Evolutionary conservation across 1,140 invertebrate species (phyloP).

Genomic region (Lutraria rhynchaena): DNA sequence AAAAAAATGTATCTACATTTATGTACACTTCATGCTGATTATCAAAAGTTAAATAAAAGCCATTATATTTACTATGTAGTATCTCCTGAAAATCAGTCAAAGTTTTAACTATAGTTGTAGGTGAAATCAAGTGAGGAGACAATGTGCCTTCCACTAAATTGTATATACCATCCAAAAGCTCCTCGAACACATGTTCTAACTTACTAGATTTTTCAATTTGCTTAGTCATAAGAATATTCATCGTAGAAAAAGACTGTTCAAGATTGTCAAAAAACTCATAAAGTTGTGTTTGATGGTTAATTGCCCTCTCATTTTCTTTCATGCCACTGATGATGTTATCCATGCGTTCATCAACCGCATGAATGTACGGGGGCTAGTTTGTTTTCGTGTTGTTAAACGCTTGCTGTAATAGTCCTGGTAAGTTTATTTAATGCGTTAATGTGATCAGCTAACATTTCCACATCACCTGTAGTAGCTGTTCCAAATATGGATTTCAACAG

Average conservation of each 20-base stretch:
- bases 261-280: conserved; percentile 31
- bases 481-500: conserved; percentile 32
- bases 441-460: conserved; percentile 34
- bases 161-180: conserved; percentile 26
- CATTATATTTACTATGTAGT: neutral
- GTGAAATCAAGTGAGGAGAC: conserved; percentile 23
- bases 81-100: conserved; percentile 1
- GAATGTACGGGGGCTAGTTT: conserved; percentile 36
- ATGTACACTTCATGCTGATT: neutral
- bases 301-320: conserved; percentile 26
- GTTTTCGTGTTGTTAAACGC: conserved; percentile 36
- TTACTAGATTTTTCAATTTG: conserved; percentile 44
- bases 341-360: neutral
- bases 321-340: conserved; percentile 19
- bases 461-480: conserved; percentile 48
- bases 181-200: conserved; percentile 21
- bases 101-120: neutral
- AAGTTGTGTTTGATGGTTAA: neutral
- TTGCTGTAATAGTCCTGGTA: conserved; percentile 18
- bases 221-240: conserved; percentile 24
- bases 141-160: conserved; percentile 21
- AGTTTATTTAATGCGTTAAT: conserved; percentile 25
- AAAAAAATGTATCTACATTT: conserved; percentile 42
- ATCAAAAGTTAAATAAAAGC: neutral
- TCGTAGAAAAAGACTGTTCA: conserved; percentile 7